Evolutionary conservation across 2,113 vertebrate genomes (phyloP), one percentile per base, ranked within the genome.

Genomic region (Antigone vipio): DNA sequence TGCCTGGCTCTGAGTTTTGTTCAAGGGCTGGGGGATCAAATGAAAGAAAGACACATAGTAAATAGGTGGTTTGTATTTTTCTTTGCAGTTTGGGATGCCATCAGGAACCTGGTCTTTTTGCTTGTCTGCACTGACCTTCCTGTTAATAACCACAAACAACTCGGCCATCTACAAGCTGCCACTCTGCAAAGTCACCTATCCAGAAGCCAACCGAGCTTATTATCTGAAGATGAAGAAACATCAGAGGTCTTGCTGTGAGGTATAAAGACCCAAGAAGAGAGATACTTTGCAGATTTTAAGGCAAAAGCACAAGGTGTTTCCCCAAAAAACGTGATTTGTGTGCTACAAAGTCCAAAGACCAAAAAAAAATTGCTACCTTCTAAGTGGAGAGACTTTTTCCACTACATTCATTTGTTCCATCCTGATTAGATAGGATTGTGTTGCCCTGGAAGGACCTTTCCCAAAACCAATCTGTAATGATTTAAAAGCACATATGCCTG

Each of bases 51-150:
- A 10, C 17, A 6, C 1, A 2, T 0, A 19, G 34, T 44, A 55
- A 92, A 80, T 2, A 24, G 1, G 12, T 18, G 34, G 2, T 68
- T 63, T 92, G 9, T 63, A 1, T 60, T 92, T 80, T 66, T 24
- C 22, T 50, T 49, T 83, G 32, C 96, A 99, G 99, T 98, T 99
- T 92, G 99, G 99, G 62, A 77, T 99, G 69, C 99, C 99, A 8
- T 91, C 99, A 15, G 99, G 99, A 92, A 99, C 99, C 23, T 99
- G 99, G 99, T 98, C 99, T 40, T 99, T 99, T 92, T 99, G 99
- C 94, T 95, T 99, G n/a, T 99, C 99, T 1, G 98, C 99, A 0
- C 98, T 99, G 84, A 99, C 97, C 27, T 99, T 99, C 95, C 98
- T 99, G 82, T 98, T 99, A 34, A 88, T 99, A 92, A 99, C 98